phyloP scores from a whole-genome alignment of 2,113 vertebrate genomes.

The Trinectes maculatus region DNA sequence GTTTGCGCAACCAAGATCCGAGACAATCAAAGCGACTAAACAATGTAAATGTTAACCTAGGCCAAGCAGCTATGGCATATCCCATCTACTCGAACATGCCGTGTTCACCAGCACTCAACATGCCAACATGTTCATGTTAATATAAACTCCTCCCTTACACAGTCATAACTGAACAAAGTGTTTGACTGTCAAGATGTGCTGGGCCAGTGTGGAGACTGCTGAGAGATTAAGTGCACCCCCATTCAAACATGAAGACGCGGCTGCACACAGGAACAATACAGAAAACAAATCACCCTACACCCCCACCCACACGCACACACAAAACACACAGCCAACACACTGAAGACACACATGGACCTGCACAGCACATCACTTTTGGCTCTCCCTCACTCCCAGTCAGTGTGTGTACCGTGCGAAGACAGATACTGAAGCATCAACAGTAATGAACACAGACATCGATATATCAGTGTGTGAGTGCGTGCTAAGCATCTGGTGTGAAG shows the following conservation, averaged over 20 bases:
- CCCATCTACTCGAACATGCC: not conserved
- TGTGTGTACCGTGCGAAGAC: conserved; percentile 48
- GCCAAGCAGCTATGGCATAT: no score
- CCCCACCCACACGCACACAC: conserved; percentile 17
- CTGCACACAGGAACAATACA: conserved; percentile 1
- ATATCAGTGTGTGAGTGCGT: conserved; percentile 71
- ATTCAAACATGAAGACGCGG: conserved; percentile 7
- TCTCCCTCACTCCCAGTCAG: conserved; percentile 48
- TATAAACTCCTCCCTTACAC: not conserved
- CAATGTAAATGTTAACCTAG: not conserved
- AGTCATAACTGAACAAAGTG: conserved; percentile 1
- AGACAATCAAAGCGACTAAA: not conserved
- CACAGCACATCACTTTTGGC: conserved; percentile 40
- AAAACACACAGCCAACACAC: not conserved
- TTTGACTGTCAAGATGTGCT: conserved; percentile 19
- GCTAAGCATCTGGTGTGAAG: conserved; percentile 73
- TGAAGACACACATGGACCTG: conserved; percentile 28
- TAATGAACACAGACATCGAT: conserved; percentile 82
- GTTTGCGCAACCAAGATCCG: not conserved
- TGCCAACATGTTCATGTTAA: conserved; percentile 7
- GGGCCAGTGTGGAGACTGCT: not conserved
- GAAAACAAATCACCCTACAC: conserved; percentile 13
- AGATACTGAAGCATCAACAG: conserved; percentile 70
- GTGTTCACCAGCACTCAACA: conserved; percentile 6
- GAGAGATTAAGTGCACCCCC: conserved; percentile 12